Conservation (phyloP, 2,797 vertebrate genomes). For the Takifugu rubripes region DNA sequence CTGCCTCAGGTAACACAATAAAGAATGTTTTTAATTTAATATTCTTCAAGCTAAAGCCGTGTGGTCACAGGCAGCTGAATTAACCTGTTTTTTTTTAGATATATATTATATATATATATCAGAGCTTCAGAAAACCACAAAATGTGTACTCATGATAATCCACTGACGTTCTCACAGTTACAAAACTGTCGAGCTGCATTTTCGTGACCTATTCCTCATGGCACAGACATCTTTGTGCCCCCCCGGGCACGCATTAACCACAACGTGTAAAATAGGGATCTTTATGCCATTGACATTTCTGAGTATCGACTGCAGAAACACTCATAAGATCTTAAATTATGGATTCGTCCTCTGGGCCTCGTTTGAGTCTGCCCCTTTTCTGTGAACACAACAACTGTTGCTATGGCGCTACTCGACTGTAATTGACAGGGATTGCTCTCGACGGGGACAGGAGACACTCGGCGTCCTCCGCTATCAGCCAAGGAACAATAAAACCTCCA, state of each 20-base stretch:
- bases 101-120: too few relatives aligned
- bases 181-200: too few relatives aligned
- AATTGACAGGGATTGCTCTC: conserved; percentile 7
- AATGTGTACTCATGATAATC: not conserved
- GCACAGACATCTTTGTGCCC: not conserved
- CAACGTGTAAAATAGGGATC: not conserved
- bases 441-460: conserved; percentile 6
- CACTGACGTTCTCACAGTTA: too few relatives aligned
- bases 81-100: too few relatives aligned
- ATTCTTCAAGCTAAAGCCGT: too few relatives aligned
- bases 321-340: conserved; percentile 13
- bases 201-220: too few relatives aligned
- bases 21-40: not conserved
- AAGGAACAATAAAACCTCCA: conserved; percentile 3
- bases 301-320: not conserved
- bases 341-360: conserved; percentile 14
- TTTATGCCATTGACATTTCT: not conserved
- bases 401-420: not conserved
- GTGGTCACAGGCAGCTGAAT: too few relatives aligned
- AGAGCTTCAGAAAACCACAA: not conserved
- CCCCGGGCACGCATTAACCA: not conserved
- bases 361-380: conserved; percentile 10
- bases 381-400: conserved; percentile 19
- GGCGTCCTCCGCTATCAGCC: not conserved
- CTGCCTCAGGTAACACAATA: conserved; percentile 81